phyloP scores from a whole-genome alignment of 2,888 invertebrate genomes.

The Periphyllus acericola region DNA sequence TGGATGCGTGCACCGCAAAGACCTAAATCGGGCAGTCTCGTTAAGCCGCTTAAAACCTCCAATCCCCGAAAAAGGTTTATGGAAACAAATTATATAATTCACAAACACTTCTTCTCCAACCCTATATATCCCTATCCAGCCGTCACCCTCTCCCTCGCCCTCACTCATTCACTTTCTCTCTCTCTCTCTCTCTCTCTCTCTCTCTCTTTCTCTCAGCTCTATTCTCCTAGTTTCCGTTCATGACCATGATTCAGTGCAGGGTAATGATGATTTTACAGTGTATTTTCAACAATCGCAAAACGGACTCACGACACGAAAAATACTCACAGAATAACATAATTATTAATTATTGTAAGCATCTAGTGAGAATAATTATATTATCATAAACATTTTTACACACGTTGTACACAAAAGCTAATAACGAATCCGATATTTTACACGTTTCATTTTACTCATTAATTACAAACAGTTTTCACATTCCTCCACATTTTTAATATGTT shows the following conservation, averaged over 20 bases:
- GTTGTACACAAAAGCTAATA: too few relatives aligned
- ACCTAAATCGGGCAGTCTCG: neutral
- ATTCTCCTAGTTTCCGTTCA: neutral
- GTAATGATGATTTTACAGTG: neutral
- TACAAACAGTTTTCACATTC: too few relatives aligned
- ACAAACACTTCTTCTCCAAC: neutral
- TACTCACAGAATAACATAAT: neutral
- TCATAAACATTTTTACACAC: neutral
- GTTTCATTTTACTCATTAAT: too few relatives aligned
- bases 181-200: neutral
- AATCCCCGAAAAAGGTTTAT: constrained; percentile 35
- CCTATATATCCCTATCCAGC: too few relatives aligned
- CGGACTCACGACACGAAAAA: neutral
- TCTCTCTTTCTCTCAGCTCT: neutral
- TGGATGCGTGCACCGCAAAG: neutral
- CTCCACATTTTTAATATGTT: too few relatives aligned
- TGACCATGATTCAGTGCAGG: neutral
- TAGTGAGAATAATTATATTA: too few relatives aligned
- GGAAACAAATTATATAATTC: constrained; percentile 44
- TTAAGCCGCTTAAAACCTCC: constrained; percentile 41
- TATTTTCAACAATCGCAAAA: neutral
- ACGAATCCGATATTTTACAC: too few relatives aligned
- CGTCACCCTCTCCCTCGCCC: neutral
- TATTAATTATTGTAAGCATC: neutral
- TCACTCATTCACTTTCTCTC: neutral